Evolutionary conservation across 2,113 vertebrate genomes (phyloP).

Genomic region (Alectura lathami): DNA sequence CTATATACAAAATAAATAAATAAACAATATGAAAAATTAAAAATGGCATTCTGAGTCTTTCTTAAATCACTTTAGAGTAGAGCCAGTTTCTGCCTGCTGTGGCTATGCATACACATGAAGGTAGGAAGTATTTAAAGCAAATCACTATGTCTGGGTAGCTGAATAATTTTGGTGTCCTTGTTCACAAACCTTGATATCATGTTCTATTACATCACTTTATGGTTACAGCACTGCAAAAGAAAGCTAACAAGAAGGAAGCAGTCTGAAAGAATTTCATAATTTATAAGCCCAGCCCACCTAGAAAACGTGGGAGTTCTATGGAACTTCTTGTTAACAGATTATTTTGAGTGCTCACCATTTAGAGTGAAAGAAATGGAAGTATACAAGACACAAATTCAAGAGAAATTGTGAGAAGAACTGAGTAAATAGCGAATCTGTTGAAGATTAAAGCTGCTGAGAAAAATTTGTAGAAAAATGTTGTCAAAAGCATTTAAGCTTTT

Average conservation of each 20-base stretch:
- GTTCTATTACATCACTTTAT: background rate
- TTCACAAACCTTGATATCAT: background rate
- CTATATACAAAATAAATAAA: too few relatives aligned
- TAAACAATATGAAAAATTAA: background rate
- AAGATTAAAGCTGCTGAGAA: background rate
- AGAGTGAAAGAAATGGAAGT: background rate
- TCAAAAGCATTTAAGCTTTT: background rate
- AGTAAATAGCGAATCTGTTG: background rate
- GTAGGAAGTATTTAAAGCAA: background rate
- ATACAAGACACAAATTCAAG: background rate
- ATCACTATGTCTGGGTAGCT: background rate
- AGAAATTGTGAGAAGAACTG: background rate
- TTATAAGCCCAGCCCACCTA: background rate
- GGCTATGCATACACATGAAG: fast-evolving
- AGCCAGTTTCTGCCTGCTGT: background rate
- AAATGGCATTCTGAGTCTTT: background rate
- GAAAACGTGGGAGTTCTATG: background rate
- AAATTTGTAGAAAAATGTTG: background rate
- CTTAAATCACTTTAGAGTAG: background rate
- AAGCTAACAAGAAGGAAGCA: background rate
- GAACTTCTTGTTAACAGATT: background rate
- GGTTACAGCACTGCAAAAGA: background rate
- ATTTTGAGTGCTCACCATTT: background rate
- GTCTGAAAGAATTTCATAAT: background rate
- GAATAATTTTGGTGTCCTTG: background rate